Evolutionary conservation across 2,797 vertebrate species (phyloP), one percentile per base, ranked within the genome.

Genomic region (Mormyrops attenuatus): DNA sequence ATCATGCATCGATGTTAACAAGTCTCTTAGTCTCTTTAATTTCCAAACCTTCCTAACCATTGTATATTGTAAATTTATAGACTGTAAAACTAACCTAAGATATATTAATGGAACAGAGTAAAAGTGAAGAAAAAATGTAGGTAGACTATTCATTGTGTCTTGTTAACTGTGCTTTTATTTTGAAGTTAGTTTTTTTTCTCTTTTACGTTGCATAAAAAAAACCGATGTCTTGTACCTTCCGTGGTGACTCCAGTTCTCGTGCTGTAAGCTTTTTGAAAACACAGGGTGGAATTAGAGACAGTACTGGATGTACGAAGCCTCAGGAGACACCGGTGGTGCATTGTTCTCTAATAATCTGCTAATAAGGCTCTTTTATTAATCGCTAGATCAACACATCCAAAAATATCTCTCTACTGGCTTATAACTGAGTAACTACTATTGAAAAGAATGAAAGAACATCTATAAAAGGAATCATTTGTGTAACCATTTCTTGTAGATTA

Each of bases 11-110:
- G 97, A 96, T 97, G 97, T 98, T 97, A 97, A 96, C 97, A 97
- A 95, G 96, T 97, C 97, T 97, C 47, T 49, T 50, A 85, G 97
- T 53, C 66, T 73, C 50, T 89, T 52, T 97, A 96, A 97, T 97
- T 97, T 97, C 96, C 97, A 97, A 97, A 97, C 96, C 96, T 97
- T 97, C 97, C 96, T 97, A 96, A 96, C 96, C 96, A 97, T 97
- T 98, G 97, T 99, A 98, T 97, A 98, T 96, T 99, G 98, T 99
- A 99, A 95, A 99, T 98, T 96, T 97, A 97, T 95, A 98, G 96
- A 98, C 97, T 98, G 97, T 98, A 99, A 98, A 97, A 98, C 96
- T 98, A 98, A 97, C 97, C 95, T 96, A 95, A 96, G 94, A 96
- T 95, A 95, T 96, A 96, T 96, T 96, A 96, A 96, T 95, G 94